These are phyloP conservation scores for Macrosoma leucophasiata DNA, from an alignment of 2,888 invertebrate species.

Conservation along the genomic window DNA sequence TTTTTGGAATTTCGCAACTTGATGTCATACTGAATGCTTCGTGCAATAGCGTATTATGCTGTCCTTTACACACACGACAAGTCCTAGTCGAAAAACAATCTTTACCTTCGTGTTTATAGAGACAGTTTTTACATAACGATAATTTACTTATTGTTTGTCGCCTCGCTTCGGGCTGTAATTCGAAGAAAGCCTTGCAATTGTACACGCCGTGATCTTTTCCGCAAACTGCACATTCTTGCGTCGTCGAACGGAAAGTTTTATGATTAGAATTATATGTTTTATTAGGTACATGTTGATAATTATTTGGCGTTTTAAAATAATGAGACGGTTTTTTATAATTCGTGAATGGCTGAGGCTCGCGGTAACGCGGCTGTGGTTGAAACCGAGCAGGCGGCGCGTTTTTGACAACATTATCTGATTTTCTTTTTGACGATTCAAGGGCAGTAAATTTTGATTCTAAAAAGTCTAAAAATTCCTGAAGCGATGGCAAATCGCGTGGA, in stretches of 20 bases:
- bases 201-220: conserved; percentile 14
- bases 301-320: no score
- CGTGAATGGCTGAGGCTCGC: no score
- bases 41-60: conserved; percentile 13
- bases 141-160: conserved; percentile 5
- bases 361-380: no score
- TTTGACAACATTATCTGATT: no score
- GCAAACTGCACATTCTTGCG: not conserved
- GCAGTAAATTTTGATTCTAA: no score
- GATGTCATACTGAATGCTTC: no score
- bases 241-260: not conserved
- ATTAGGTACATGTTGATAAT: not conserved
- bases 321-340: no score
- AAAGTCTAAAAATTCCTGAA: no score
- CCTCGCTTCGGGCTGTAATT: conserved; percentile 6
- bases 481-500: no score
- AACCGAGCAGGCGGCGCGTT: no score
- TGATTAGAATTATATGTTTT: conserved; percentile 2
- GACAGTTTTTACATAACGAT: conserved; percentile 11
- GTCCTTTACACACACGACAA: not conserved
- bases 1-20: no score
- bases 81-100: not conserved
- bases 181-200: conserved; percentile 13
- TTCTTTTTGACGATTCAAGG: no score
- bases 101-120: conserved; percentile 14